phyloP scores from a whole-genome alignment of 2,797 vertebrate species.

The Sebastes iracundus region DNA sequence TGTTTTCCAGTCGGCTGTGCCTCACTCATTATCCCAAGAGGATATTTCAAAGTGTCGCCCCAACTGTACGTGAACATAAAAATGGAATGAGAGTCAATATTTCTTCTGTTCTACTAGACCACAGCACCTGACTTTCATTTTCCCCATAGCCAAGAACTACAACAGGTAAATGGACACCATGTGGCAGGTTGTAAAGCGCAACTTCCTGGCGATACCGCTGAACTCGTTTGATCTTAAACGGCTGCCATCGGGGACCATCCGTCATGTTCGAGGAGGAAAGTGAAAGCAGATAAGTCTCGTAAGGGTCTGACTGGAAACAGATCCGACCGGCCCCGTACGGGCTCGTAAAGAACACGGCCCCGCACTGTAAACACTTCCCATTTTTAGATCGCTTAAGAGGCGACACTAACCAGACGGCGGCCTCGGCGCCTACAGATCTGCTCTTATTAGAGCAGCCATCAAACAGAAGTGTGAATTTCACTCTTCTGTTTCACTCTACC shows the following conservation, averaged over 20 bases:
- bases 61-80: neutral
- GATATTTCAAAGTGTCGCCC: neutral
- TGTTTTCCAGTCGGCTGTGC: neutral
- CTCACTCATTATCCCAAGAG: neutral
- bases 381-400: slow-evolving; percentile 55
- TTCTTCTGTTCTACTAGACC: neutral
- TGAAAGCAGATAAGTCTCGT: slow-evolving; percentile 63
- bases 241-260: slow-evolving; percentile 46
- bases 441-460: neutral
- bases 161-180: slow-evolving; percentile 56
- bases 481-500: slow-evolving; percentile 3
- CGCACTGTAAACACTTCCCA: slow-evolving; percentile 66
- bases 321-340: slow-evolving; percentile 26
- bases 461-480: neutral
- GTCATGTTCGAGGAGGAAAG: slow-evolving; percentile 57
- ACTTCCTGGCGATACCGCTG: slow-evolving; percentile 16
- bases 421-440: neutral
- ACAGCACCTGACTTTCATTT: slow-evolving; percentile 28
- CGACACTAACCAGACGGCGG: slow-evolving; percentile 53
- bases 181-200: slow-evolving; percentile 42
- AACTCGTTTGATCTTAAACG: slow-evolving; percentile 49
- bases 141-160: neutral
- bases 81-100: neutral
- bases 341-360: slow-evolving; percentile 55
- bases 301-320: slow-evolving; percentile 74